phyloP scores from a whole-genome alignment of 64 coral and sea anemone genomes.

The Montipora efflorescens region DNA sequence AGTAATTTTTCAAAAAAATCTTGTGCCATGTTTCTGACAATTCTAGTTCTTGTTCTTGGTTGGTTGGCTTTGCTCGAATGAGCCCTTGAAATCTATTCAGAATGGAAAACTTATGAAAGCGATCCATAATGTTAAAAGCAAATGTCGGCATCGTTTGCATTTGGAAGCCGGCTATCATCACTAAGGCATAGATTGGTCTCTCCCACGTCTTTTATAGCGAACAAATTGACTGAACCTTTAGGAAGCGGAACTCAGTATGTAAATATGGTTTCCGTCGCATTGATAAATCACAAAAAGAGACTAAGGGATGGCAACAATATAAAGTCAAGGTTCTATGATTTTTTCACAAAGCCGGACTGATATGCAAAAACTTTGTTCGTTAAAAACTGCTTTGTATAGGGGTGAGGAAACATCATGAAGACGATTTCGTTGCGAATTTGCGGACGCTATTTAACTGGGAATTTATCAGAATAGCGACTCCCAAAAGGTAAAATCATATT shows the following conservation, averaged over 20 bases:
- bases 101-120: too few relatives aligned
- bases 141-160: too few relatives aligned
- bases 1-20: too few relatives aligned
- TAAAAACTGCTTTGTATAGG: not conserved
- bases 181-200: not conserved
- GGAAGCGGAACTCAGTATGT: conserved; percentile 6
- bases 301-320: conserved; percentile 5
- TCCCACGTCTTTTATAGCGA: not conserved
- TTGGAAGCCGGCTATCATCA: too few relatives aligned
- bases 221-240: not conserved
- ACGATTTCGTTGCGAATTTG: not conserved
- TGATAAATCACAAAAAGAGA: not conserved
- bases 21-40: too few relatives aligned
- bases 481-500: not conserved
- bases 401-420: not conserved
- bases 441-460: not conserved
- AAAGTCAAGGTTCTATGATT: conserved; percentile 28
- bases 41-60: too few relatives aligned
- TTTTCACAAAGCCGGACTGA: not conserved
- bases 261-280: not conserved
- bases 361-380: not conserved
- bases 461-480: not conserved
- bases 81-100: too few relatives aligned
- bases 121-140: too few relatives aligned
- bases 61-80: too few relatives aligned